phyloP scores from a whole-genome alignment of 2,113 vertebrate genomes.

The Nanger granti region DNA sequence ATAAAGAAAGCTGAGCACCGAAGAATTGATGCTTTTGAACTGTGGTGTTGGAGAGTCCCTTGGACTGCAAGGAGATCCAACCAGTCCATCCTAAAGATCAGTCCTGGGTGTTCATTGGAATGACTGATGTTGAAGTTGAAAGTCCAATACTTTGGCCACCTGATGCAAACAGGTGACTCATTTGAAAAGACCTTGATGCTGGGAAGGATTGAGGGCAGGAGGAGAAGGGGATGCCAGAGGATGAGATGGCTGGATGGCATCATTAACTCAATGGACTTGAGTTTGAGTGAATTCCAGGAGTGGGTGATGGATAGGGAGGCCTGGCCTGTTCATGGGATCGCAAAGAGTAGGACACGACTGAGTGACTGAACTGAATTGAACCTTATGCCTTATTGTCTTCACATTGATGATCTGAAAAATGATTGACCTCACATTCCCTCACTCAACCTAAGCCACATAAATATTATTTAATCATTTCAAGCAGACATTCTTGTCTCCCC shows the following conservation, averaged over 20 bases:
- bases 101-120: too few relatives aligned
- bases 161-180: too few relatives aligned
- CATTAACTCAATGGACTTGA: neutral
- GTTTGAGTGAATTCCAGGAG: rapidly evolving
- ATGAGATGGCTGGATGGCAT: neutral
- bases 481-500: neutral
- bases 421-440: neutral
- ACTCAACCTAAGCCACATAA: neutral
- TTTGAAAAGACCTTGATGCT: too few relatives aligned
- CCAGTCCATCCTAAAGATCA: too few relatives aligned
- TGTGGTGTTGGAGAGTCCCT: too few relatives aligned
- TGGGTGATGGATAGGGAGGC: neutral
- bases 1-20: rapidly evolving
- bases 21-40: too few relatives aligned
- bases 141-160: too few relatives aligned
- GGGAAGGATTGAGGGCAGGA: too few relatives aligned
- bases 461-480: neutral
- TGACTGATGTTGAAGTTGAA: too few relatives aligned
- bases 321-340: rapidly evolving
- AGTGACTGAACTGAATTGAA: neutral
- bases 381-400: neutral
- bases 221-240: neutral
- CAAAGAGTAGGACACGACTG: neutral
- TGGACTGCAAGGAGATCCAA: too few relatives aligned
- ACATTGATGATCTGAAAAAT: neutral